Evolutionary conservation across 2,797 vertebrate species (phyloP).

Genomic region (Cephalopachus bancanus): DNA sequence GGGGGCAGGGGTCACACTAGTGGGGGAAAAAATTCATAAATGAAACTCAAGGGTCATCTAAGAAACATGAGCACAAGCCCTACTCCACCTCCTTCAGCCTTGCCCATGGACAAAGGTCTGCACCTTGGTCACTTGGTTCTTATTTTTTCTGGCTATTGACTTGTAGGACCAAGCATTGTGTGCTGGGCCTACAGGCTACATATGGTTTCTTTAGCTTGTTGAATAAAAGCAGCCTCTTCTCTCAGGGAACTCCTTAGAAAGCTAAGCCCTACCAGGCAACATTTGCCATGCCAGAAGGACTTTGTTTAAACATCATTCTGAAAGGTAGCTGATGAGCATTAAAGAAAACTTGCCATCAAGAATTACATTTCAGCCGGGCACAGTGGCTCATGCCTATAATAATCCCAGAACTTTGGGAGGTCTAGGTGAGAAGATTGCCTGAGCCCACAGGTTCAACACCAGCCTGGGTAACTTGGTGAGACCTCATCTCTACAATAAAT

Average conservation of each 20-base stretch:
- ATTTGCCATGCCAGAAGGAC: slow-evolving; percentile 3
- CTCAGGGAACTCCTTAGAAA: slow-evolving; percentile 64
- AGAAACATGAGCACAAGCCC: background rate
- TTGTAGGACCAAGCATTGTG: background rate
- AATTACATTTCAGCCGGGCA: background rate
- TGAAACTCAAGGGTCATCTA: background rate
- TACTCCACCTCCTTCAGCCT: background rate
- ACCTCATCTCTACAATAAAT: too few relatives aligned
- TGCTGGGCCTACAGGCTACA: slow-evolving; percentile 2
- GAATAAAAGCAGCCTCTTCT: slow-evolving; percentile 42
- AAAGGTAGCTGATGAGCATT: slow-evolving; percentile 19
- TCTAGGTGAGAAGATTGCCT: too few relatives aligned
- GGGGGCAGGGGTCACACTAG: background rate
- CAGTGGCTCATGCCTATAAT: too few relatives aligned
- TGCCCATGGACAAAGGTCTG: background rate
- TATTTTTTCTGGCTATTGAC: slow-evolving; percentile 34
- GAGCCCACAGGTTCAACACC: too few relatives aligned
- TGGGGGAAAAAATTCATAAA: slow-evolving; percentile 15
- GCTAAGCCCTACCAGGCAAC: slow-evolving; percentile 51
- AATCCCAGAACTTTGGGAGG: too few relatives aligned
- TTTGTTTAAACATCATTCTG: slow-evolving; percentile 50
- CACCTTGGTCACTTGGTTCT: background rate
- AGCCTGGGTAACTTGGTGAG: too few relatives aligned
- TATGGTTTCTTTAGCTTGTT: background rate
- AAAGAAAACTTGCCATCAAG: background rate